A percentile compares a stretch with the other conserved stretches of the same genome.
phyloP scores from a whole-genome alignment of 2,888 invertebrate genomes.

The Drosophila affinis region DNA sequence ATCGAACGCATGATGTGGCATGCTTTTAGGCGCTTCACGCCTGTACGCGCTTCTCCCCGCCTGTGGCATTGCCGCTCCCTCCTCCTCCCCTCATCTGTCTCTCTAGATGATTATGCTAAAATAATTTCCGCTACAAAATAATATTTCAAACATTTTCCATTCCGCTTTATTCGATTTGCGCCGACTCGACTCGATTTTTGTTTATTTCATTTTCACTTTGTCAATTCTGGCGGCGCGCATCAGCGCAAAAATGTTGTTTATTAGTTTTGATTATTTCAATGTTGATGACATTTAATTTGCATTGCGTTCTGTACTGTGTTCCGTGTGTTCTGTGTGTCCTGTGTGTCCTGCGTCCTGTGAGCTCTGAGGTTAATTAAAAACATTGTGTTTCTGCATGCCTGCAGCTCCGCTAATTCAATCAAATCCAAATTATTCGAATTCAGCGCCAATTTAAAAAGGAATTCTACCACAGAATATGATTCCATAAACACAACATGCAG shows the following conservation, averaged over 20 bases:
- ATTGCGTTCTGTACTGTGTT: constrained; percentile 6
- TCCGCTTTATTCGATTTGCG: constrained; percentile 19
- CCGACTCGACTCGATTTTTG: neutral
- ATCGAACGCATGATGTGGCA: constrained; percentile 30
- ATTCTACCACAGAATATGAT: constrained; percentile 2
- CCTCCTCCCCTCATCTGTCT: neutral
- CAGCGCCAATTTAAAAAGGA: constrained; percentile 12
- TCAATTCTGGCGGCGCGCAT: constrained; percentile 25
- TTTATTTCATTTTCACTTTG: constrained; percentile 29
- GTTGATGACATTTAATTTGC: constrained; percentile 39
- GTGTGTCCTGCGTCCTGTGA: neutral
- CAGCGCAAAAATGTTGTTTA: constrained; percentile 46
- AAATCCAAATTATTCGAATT: constrained; percentile 43
- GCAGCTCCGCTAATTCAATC: constrained; percentile 40
- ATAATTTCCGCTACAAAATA: constrained; percentile 66
- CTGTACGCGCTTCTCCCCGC: neutral
- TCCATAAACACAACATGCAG: neutral
- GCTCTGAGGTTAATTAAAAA: constrained; percentile 56
- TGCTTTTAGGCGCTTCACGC: constrained; percentile 41
- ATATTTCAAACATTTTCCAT: constrained; percentile 38
- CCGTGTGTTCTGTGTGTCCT: neutral
- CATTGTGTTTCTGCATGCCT: constrained; percentile 25
- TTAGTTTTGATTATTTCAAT: constrained; percentile 49
- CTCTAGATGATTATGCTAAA: constrained; percentile 56
- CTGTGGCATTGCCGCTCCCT: constrained; percentile 3